A percentile compares a stretch with the other conserved stretches of the same genome.
Conservation (phyloP, 2,797 vertebrate species). For the Notolabrus celidotus region DNA sequence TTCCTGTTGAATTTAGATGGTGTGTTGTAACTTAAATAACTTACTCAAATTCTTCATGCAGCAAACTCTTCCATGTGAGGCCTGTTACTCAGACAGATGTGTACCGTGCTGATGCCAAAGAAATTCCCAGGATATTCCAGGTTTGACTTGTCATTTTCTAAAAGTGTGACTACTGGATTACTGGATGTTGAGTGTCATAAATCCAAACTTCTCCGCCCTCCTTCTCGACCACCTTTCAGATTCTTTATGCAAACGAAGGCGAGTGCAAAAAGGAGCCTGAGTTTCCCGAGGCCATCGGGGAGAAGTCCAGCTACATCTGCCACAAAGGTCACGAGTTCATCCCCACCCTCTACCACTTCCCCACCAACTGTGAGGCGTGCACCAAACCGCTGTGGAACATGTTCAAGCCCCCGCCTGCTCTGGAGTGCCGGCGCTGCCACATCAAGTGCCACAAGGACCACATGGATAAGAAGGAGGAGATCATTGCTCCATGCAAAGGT, state of each 20-base stretch:
- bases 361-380: conserved; percentile 96
- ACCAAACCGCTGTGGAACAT: conserved; percentile 96
- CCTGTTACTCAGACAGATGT: conserved; percentile 98
- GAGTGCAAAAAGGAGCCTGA: conserved; percentile 98
- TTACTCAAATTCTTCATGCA: conserved; percentile 54
- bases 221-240: conserved; percentile 77
- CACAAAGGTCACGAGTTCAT: conserved; percentile 99
- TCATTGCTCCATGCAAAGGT: conserved; percentile 92
- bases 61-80: conserved; percentile 98
- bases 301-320: conserved; percentile 94
- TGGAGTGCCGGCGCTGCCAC: conserved; percentile 97
- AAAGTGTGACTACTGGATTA: not conserved
- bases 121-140: conserved; percentile 99
- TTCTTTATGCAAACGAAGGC: conserved; percentile 98
- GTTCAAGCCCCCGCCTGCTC: conserved; percentile 96
- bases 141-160: conserved; percentile 68
- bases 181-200: not conserved
- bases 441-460: conserved; percentile 99
- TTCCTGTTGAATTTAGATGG: too few species aligned
- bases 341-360: conserved; percentile 97
- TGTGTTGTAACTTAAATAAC: too few species aligned
- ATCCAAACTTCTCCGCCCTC: not conserved
- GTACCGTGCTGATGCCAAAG: conserved; percentile 96
- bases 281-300: conserved; percentile 88
- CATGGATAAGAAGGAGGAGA: conserved; percentile 96